Evolutionary conservation across 35 echinoderm and acorn worm species (phyloP).

Genomic region (Ophiothrix spiculata): DNA sequence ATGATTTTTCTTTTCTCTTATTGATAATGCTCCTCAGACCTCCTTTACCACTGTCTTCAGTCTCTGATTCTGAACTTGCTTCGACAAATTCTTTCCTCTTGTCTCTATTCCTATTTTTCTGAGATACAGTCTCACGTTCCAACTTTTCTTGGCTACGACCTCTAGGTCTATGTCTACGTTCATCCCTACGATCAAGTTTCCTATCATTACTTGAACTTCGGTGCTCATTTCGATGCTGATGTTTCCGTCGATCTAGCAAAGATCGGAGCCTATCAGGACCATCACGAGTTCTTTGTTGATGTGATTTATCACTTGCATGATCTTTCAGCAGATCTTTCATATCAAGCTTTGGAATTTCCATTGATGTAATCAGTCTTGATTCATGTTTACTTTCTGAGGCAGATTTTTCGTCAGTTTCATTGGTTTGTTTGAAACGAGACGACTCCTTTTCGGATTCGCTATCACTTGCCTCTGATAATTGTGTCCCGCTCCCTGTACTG

Average conservation of each 20-base stretch:
- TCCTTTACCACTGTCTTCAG: not conserved
- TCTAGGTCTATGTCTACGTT: slow-evolving; percentile 23
- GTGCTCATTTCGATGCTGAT: slow-evolving; percentile 25
- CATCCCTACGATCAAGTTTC: slow-evolving; percentile 15
- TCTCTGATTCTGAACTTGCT: slow-evolving; percentile 1
- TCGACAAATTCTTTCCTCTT: not conserved
- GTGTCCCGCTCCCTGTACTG: slow-evolving; percentile 29
- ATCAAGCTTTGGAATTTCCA: slow-evolving; percentile 30
- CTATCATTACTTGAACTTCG: not conserved
- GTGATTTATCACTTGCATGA: not conserved
- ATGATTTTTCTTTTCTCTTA: not conserved
- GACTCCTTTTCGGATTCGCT: slow-evolving; percentile 36
- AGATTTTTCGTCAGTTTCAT: not conserved
- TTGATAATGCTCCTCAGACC: not conserved
- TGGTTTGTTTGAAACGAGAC: slow-evolving; percentile 48
- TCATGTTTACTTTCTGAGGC: not conserved
- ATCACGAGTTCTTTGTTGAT: not conserved
- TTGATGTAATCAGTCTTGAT: slow-evolving; percentile 35
- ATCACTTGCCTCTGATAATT: slow-evolving; percentile 24
- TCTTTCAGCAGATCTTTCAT: not conserved
- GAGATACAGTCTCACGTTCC: slow-evolving; percentile 10
- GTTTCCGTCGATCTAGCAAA: not conserved
- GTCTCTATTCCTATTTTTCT: slow-evolving; percentile 21
- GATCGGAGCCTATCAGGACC: not conserved
- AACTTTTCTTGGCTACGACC: slow-evolving; percentile 31